Base-by-base conservation (phyloP, 2,888 invertebrate genomes). In the Troides oblongomaculatus region DNA sequence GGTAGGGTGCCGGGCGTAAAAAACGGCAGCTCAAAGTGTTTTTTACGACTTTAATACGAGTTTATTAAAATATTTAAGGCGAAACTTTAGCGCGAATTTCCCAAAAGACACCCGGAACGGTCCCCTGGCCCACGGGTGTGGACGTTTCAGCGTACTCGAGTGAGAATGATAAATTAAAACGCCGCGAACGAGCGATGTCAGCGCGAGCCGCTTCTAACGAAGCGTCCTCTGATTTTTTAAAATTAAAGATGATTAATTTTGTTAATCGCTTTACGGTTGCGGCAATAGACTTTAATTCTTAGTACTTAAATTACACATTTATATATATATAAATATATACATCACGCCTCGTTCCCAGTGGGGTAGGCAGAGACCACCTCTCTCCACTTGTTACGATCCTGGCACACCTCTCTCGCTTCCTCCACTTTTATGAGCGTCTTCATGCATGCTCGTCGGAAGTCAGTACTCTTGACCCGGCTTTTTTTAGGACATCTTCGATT, bases 51-150 rank as follows among this genome's bases (percentile, higher is more conserved):
- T 84, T 89, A 90, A 91, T 90, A 90, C 88, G 85, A 86, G 88
- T 92, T 92, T 90, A 92, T 92, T 92, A 90, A 90, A 92, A 91
- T 92, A 92, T 92, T 92, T 90, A 92, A 92, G 86, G 88, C 84
- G 83, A 75, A 90, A 91, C 87, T 92, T 92, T 88, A 82, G 81
- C 80, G 84, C 74, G 82, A 89, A 92, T 92, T 92, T 92, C 92
- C 92, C 92, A 76, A 84, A 90, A 91, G 92, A 90, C 92, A 83
- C 80, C 77, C 79, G 78, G 81, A 85, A 82, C 82, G 84, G 86
- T 84, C 88, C 84, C 86, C 77, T 77, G 83, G 73, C 78, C 79
- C 82, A 79, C 77, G 77, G 84, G 81, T 84, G 81, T 82, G 79
- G 82, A 84, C 85, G 80, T 87, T 85, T 83, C 77, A 80, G 85